Base-by-base conservation (phyloP, 2,113 vertebrate genomes). In the Labeo catla region DNA sequence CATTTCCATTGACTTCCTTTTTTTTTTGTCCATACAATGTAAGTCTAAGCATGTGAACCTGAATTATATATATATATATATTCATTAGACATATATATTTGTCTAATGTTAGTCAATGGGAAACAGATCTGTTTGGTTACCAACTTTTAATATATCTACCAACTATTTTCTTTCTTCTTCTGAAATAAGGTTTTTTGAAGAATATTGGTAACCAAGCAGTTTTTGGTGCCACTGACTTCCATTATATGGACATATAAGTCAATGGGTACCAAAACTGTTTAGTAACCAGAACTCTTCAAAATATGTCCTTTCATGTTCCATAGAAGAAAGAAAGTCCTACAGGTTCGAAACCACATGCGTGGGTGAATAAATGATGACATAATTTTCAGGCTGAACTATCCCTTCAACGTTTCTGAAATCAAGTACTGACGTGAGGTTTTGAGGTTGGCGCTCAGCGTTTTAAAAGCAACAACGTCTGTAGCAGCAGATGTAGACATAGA, bases 401-500 rank as follows among this genome's bases (percentile, higher is more conserved):
- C 11, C 45, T 49, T 49, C 49, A 49, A 49, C 45, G 47, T 76
- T 76, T 52, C 9, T 73, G 70, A 19, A n/a, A n/a, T 45, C 0
- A 63, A 68, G 81, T 78, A 47, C 59, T 5, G 79, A 68, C 12
- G 11, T 85, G 73, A 83, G 76, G 84, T 78, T 34, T 89, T 66
- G 72, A 57, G 86, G 82, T 87, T 90, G 76, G 49, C 61, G 80
- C 76, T 50, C 79, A 21, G 59, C 76, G 1, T 15, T 89, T 86
- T 65, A 70, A 85, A 89, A 93, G 87, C 90, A 89, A 88, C 83
- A 86, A 83, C 81, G 81, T 84, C 65, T 88, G 28, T 50, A 78
- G 10, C 73, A 86, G 85, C 28, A 57, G 65, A 83, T 70, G 36
- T 74, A 43, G 74, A 87, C 66, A 74, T 86, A 91, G 82, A 89